phyloP scores from a whole-genome alignment of 2,888 invertebrate species.

The Eustalomyia histrio region DNA sequence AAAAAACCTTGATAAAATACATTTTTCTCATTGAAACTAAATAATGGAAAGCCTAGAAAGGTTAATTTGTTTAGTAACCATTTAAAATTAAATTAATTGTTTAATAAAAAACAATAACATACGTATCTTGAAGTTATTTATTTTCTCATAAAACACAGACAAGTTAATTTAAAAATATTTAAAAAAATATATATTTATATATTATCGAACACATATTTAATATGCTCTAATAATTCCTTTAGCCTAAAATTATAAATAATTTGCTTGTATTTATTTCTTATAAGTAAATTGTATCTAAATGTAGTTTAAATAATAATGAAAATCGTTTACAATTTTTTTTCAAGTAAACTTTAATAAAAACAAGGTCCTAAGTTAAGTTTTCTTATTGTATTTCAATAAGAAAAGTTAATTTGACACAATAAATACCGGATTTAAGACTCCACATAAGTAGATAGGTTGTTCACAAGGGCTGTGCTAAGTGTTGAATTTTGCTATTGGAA shows the following conservation, averaged over 20 bases:
- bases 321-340: neutral
- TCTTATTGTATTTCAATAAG: constrained; percentile 5
- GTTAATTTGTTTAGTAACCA: neutral
- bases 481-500: too few relatives aligned
- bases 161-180: neutral
- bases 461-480: too few relatives aligned
- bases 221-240: constrained; percentile 54
- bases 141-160: neutral
- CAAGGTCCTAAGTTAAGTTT: constrained; percentile 19
- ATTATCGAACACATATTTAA: constrained; percentile 27
- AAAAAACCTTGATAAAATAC: constrained; percentile 9
- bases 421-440: constrained; percentile 60
- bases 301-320: neutral
- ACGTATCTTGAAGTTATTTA: constrained; percentile 10
- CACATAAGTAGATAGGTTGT: too few relatives aligned
- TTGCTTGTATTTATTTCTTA: neutral
- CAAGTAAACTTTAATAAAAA: neutral
- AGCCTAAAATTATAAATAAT: constrained; percentile 1
- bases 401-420: constrained; percentile 57
- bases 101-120: neutral
- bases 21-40: neutral
- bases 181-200: neutral
- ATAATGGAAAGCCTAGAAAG: neutral
- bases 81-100: neutral
- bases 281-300: neutral